Conservation (phyloP, 1,140 invertebrate species). For the Hypsibius dujardini region DNA sequence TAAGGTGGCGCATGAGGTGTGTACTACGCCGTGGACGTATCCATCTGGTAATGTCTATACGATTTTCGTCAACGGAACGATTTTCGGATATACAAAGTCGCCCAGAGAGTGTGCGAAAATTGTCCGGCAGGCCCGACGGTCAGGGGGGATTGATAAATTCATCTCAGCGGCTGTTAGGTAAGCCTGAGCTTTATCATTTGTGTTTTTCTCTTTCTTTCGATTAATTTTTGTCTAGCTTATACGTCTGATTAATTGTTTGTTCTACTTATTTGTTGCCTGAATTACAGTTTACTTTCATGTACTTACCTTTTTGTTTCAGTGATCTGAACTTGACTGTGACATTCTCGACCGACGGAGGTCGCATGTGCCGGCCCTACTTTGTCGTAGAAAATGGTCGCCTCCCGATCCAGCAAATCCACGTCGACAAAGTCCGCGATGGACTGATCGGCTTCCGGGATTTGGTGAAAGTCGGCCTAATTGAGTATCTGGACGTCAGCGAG, state of each 20-base stretch:
- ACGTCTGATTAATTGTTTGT: too few species aligned
- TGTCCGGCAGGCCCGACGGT: constrained; percentile 10
- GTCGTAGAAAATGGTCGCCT: constrained; percentile 61
- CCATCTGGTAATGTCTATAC: constrained; percentile 45
- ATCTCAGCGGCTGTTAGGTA: constrained; percentile 14
- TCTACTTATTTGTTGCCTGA: too few species aligned
- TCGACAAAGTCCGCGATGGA: constrained; percentile 60
- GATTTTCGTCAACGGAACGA: constrained; percentile 75
- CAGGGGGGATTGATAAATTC: constrained; percentile 2
- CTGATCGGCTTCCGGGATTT: constrained; percentile 81
- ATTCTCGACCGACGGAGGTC: constrained; percentile 66
- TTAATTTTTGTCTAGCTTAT: too few species aligned
- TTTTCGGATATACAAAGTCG: constrained; percentile 1
- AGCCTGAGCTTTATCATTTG: constrained; percentile 4
- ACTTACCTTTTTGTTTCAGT: too few species aligned
- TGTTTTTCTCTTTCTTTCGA: background rate
- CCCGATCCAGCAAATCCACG: constrained; percentile 54
- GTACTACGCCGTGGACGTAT: constrained; percentile 14
- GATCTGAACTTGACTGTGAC: constrained; percentile 30
- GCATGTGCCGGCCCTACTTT: constrained; percentile 88
- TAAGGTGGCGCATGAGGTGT: background rate
- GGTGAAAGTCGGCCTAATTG: constrained; percentile 74
- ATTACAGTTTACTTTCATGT: too few species aligned
- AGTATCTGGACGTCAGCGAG: constrained; percentile 97
- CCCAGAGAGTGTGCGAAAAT: background rate